Conservation (phyloP, 2,888 invertebrate species). For the Cataglyphis livida region DNA sequence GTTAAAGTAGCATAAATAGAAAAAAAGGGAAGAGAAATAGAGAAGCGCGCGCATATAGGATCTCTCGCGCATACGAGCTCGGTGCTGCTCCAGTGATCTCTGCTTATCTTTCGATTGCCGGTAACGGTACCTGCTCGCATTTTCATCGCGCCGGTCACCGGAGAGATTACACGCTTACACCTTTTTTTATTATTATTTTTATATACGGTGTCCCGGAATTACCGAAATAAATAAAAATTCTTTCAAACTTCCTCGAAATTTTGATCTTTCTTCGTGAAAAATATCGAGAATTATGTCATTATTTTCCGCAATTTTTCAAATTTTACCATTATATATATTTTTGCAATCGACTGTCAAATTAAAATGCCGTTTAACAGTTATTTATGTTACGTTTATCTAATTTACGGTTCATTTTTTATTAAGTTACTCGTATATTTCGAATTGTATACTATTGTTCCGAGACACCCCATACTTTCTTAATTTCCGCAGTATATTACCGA, state of each 20-base stretch:
- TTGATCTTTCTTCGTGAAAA: neutral
- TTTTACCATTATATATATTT: neutral
- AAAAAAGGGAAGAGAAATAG: neutral
- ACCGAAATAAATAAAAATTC: neutral
- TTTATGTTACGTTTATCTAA: neutral
- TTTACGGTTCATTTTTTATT: neutral
- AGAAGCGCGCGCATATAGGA: neutral
- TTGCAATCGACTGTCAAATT: neutral
- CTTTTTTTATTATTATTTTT: conserved; percentile 60
- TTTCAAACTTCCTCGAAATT: neutral
- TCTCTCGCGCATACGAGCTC: conserved; percentile 17
- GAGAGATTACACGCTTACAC: conserved; percentile 43
- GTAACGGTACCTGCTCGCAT: conserved; percentile 71
- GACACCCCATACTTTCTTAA: neutral
- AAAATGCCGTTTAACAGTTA: neutral
- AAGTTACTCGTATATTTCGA: conserved; percentile 5
- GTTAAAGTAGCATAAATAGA: neutral
- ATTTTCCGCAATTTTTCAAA: neutral
- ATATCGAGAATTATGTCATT: neutral
- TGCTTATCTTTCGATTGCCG: conserved; percentile 66
- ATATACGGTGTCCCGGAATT: conserved; percentile 23
- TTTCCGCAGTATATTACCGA: neutral
- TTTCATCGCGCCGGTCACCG: conserved; percentile 63
- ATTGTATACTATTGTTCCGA: neutral
- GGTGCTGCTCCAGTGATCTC: conserved; percentile 63